These are phyloP conservation scores for Tinea semifulvella DNA, from an alignment of 2,888 invertebrate genomes.

Conservation along the genomic window DNA sequence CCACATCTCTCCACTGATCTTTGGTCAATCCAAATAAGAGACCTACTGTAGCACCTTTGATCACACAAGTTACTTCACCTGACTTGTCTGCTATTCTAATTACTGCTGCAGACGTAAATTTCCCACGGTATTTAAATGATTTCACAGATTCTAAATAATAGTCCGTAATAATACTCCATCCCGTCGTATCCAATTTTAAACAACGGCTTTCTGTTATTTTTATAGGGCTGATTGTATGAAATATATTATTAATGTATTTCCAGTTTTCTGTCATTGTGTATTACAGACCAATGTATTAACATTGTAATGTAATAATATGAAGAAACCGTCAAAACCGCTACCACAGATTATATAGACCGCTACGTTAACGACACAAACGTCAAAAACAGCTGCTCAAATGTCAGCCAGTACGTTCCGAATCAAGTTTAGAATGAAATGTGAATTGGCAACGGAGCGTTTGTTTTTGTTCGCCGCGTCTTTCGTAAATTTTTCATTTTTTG, in stretches of 20 bases:
- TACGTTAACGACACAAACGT: no score
- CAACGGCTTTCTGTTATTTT: constrained; percentile 42
- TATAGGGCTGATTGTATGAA: constrained; percentile 32
- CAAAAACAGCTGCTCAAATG: no score
- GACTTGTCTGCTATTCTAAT: constrained; percentile 43
- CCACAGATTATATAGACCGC: no score
- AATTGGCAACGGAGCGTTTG: no score
- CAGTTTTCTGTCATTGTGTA: no score
- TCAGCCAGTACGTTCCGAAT: no score
- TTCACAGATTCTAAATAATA: constrained; percentile 55
- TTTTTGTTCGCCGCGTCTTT: no score
- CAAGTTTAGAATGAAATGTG: no score
- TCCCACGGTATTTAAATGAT: constrained; percentile 33
- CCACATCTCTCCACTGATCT: constrained; percentile 45
- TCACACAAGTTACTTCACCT: constrained; percentile 44
- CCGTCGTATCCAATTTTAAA: constrained; percentile 32
- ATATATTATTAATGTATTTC: constrained; percentile 23
- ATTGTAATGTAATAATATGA: no score
- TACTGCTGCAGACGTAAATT: constrained; percentile 36
- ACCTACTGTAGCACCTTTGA: constrained; percentile 40
- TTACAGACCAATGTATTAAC: no score
- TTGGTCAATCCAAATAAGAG: constrained; percentile 40
- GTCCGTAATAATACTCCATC: constrained; percentile 49
- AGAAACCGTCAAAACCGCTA: no score
- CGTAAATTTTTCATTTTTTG: no score